Evolutionary conservation across 1,140 invertebrate species (phyloP).

Genomic region (Drosophila sproati): DNA sequence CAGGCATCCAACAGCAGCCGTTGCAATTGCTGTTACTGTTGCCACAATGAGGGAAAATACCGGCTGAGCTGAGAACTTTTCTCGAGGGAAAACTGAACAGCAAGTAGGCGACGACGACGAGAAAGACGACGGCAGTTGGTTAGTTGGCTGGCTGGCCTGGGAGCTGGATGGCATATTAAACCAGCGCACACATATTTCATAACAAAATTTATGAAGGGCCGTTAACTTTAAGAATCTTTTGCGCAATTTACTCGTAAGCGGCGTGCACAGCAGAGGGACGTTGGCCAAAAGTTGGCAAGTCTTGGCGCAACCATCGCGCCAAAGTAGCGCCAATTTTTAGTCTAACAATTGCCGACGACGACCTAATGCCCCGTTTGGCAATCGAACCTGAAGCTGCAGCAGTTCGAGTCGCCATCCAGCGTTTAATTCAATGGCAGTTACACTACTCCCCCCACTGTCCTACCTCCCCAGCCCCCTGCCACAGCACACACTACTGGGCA

Average conservation of each 20-base stretch:
- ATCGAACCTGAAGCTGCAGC: constrained; percentile 40
- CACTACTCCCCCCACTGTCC: constrained; percentile 3
- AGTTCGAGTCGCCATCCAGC: constrained; percentile 45
- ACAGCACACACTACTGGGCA: background rate
- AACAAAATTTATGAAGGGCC: constrained; percentile 82
- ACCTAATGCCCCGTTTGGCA: constrained; percentile 81
- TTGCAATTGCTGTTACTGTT: constrained; percentile 1
- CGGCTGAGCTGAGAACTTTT: constrained; percentile 71
- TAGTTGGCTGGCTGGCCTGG: constrained; percentile 14
- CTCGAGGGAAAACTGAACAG: constrained; percentile 71
- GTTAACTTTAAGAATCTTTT: constrained; percentile 83
- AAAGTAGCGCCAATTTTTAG: constrained; percentile 75
- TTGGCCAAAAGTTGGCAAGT: constrained; percentile 22
- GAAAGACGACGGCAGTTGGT: constrained; percentile 42
- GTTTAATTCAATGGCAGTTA: constrained; percentile 74
- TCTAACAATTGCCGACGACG: constrained; percentile 76
- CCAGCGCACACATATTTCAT: constrained; percentile 79
- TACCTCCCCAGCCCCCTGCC: background rate
- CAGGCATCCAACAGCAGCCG: constrained; percentile 21
- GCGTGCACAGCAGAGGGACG: constrained; percentile 8
- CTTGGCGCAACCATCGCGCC: constrained; percentile 4
- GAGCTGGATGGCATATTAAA: constrained; percentile 66
- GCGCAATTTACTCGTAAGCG: constrained; percentile 65
- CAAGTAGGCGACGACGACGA: constrained; percentile 21
- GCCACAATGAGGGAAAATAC: constrained; percentile 55